Evolutionary conservation across 2,888 invertebrate genomes (phyloP).

Genomic region (Orthosia incerta): DNA sequence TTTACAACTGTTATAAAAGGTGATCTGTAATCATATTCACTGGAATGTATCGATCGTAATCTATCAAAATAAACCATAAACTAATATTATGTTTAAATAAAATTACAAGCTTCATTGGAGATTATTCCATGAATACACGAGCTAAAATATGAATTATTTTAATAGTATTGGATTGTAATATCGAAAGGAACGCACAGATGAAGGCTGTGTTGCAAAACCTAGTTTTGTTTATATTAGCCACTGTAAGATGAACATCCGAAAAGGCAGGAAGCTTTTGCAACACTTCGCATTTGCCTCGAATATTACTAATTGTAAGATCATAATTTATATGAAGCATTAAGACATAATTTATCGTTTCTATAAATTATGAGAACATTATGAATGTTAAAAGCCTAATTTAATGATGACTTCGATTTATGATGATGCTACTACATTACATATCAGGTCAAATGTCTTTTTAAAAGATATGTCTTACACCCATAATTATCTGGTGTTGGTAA

Average conservation of each 20-base stretch:
- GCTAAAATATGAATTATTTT: slow-evolving; percentile 47
- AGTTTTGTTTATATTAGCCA: slow-evolving; percentile 40
- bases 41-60: slow-evolving; percentile 1
- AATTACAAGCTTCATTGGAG: background rate
- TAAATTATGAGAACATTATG: slow-evolving; percentile 24
- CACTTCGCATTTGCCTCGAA: background rate
- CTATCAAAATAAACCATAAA: slow-evolving; percentile 21
- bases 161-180: slow-evolving; percentile 54
- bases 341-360: slow-evolving; percentile 14
- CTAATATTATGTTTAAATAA: slow-evolving; percentile 9
- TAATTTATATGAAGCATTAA: slow-evolving; percentile 20
- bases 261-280: slow-evolving; percentile 47
- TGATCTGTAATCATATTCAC: slow-evolving; percentile 1
- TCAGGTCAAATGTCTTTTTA: slow-evolving; percentile 10
- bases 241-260: slow-evolving; percentile 31
- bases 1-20: slow-evolving; percentile 21
- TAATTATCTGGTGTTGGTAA: too few relatives aligned
- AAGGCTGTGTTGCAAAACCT: slow-evolving; percentile 61
- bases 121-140: slow-evolving; percentile 8
- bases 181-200: slow-evolving; percentile 63
- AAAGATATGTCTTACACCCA: background rate
- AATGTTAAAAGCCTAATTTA: slow-evolving; percentile 25
- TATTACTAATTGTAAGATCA: background rate
- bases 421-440: slow-evolving; percentile 1
- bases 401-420: slow-evolving; percentile 35